A percentile compares a stretch with the other conserved stretches of the same genome.
These are phyloP conservation scores for Phoronis australis DNA, from an alignment of 2,888 invertebrate species.

Conservation along the genomic window DNA sequence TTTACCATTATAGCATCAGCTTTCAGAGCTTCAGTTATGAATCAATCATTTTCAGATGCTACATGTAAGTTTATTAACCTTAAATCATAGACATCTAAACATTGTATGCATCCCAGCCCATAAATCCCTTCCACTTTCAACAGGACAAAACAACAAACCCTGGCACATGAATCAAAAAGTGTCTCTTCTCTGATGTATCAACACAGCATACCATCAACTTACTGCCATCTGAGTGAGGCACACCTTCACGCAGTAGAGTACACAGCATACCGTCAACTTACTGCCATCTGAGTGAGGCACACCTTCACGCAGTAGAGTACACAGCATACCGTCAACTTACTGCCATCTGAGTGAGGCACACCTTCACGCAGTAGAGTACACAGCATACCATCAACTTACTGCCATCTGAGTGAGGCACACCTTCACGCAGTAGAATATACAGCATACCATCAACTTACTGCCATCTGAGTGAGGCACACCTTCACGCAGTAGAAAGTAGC, in stretches of 20 bases:
- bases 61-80: too few species aligned
- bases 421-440: conserved; percentile 85
- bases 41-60: too few species aligned
- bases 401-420: conserved; percentile 81
- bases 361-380: conserved; percentile 89
- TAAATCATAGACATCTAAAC: too few species aligned
- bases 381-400: conserved; percentile 82
- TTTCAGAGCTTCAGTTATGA: too few species aligned
- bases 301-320: conserved; percentile 84
- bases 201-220: conserved; percentile 53
- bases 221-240: conserved; percentile 87
- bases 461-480: conserved; percentile 85
- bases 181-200: not conserved
- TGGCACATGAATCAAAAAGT: not conserved
- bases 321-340: conserved; percentile 83
- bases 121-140: too few species aligned
- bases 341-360: conserved; percentile 82
- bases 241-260: conserved; percentile 83
- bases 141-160: not conserved
- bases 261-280: conserved; percentile 83
- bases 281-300: conserved; percentile 86
- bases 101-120: too few species aligned
- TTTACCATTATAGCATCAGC: too few species aligned
- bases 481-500: conserved; percentile 77
- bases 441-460: conserved; percentile 78